phyloP scores from a whole-genome alignment of 2,888 invertebrate species.

The Caenorhabditis afra region DNA sequence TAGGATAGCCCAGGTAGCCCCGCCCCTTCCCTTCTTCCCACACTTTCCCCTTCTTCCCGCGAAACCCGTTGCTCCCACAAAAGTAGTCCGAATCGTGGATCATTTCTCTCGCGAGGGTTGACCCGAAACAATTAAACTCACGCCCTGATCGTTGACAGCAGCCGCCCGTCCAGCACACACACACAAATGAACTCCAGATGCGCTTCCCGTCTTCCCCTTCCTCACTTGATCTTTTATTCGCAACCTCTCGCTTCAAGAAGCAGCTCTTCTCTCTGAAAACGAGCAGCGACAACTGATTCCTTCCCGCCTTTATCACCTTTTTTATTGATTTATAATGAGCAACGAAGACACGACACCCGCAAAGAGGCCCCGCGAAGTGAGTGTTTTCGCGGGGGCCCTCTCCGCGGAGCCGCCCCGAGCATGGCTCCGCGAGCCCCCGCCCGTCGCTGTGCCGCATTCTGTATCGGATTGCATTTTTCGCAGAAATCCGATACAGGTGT shows the following conservation, averaged over 20 bases:
- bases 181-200: constrained; percentile 53
- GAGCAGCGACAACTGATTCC: constrained; percentile 11
- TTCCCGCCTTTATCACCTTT: constrained; percentile 14
- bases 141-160: constrained; percentile 31
- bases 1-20: no score
- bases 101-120: constrained; percentile 1
- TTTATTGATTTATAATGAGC: constrained; percentile 32
- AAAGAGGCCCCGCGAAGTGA: neutral
- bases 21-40: no score
- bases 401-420: constrained; percentile 8
- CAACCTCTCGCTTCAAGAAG: constrained; percentile 4
- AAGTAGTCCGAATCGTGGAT: no score
- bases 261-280: constrained; percentile 7
- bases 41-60: no score
- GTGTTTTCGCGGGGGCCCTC: neutral
- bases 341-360: constrained; percentile 11
- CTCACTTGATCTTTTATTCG: constrained; percentile 38
- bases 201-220: neutral
- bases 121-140: constrained; percentile 55
- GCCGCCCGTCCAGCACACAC: constrained; percentile 15
- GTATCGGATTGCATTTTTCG: constrained; percentile 48
- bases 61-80: no score
- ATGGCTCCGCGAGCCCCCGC: neutral
- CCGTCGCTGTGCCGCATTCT: constrained; percentile 4
- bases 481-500: constrained; percentile 48